These are phyloP conservation scores for Magallana angulata DNA, from an alignment of 1,140 invertebrate species.

Conservation along the genomic window DNA sequence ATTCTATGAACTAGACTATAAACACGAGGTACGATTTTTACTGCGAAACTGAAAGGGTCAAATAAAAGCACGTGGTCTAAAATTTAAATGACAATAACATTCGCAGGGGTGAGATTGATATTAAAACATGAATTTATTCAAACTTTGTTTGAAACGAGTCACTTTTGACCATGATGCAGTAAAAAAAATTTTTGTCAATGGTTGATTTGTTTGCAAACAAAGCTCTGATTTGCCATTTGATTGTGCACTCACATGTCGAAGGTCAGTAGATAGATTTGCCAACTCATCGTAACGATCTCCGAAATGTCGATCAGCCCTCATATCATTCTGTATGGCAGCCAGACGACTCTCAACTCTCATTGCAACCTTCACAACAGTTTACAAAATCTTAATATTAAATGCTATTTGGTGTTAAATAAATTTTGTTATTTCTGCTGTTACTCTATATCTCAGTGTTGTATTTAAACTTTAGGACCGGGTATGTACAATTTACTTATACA, in stretches of 20 bases:
- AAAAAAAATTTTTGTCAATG: not conserved
- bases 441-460: no score
- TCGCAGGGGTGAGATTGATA: no score
- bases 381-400: no score
- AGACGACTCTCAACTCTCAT: slow-evolving; percentile 67
- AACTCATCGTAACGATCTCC: slow-evolving; percentile 63
- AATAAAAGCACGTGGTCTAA: no score
- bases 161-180: not conserved
- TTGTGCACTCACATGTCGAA: slow-evolving; percentile 62
- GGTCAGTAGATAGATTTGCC: slow-evolving; percentile 64
- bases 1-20: no score
- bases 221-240: not conserved
- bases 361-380: slow-evolving; percentile 49
- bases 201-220: not conserved
- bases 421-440: no score
- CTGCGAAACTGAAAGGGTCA: no score
- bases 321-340: slow-evolving; percentile 67
- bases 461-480: no score
- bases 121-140: not conserved
- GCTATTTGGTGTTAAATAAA: no score
- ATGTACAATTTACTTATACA: no score
- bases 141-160: slow-evolving; percentile 12
- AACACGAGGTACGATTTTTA: no score
- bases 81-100: no score
- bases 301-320: slow-evolving; percentile 59